Base-by-base conservation (phyloP, 2,113 vertebrate species). In the Etheostoma cragini region DNA sequence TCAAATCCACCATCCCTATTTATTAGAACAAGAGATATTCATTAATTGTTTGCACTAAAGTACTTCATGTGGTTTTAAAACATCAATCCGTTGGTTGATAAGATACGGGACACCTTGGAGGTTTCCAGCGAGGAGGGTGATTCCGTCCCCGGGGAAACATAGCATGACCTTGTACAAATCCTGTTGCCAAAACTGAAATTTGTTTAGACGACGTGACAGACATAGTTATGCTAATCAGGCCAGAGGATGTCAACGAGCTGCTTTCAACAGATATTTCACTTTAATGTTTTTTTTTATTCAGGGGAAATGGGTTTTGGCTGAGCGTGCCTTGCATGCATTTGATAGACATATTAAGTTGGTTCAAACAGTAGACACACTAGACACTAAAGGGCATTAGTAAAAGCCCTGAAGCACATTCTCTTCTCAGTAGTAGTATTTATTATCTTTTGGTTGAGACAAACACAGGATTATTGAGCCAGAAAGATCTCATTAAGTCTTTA, bases 81-180 rank as follows among this genome's bases (percentile, higher is more conserved):
- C 22, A 75, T 73, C 49, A 72, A 42, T 68, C 66, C 77, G 72
- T 38, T 17, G 42, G n/a, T 14, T 16, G 58, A 69, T 76, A 26
- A 33, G 71, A 73, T 76, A 47, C 64, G 62, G 24, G 72, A 78
- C 58, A 42, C 65, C 26, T 46, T 80, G 76, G 76, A 72, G 72
- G 71, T 77, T 71, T 42, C 8, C 3, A 6, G 33, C 52, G 21
- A 49, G 21, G 30, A 66, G 15, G 33, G 33, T 35, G 38, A 50
- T 21, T 74, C 26, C 11, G 35, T 35, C 76, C 66, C 33, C 6
- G 46, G 42, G 69, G 47, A 76, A 58, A 71, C 53, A 60, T 30
- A 58, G 14, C 42, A 30, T 73, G 66, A 75, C 76, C 70, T 78
- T 53, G 61, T 21, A 66, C 21, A 1, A 67, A 56, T 72, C 12